A percentile compares a stretch with the other conserved stretches of the same genome.
Conservation (phyloP, 2,888 invertebrate genomes). For the Callosobruchus maculatus region DNA sequence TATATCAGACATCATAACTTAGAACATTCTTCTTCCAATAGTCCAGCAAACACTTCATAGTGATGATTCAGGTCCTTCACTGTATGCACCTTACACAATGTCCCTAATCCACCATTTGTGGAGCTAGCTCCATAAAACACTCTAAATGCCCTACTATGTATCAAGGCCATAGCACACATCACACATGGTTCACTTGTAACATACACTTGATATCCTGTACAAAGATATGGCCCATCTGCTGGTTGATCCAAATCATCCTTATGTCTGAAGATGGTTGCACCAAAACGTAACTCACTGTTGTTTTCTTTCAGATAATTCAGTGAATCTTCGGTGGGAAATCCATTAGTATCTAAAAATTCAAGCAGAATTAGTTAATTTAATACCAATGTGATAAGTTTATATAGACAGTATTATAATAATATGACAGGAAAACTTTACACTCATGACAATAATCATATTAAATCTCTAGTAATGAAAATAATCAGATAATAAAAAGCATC, state of each 20-base stretch:
- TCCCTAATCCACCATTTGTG: slow-evolving; percentile 67
- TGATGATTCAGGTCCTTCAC: slow-evolving; percentile 83
- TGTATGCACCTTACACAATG: slow-evolving; percentile 71
- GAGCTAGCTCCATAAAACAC: slow-evolving; percentile 70
- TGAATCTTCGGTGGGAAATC: slow-evolving; percentile 37
- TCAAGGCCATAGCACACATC: slow-evolving; percentile 93
- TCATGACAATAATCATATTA: no score
- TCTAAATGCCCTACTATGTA: slow-evolving; percentile 81
- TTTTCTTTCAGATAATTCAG: slow-evolving; percentile 15
- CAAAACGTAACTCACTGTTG: slow-evolving; percentile 36
- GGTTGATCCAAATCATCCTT: slow-evolving; percentile 42
- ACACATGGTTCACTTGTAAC: slow-evolving; percentile 83
- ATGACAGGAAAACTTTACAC: no score
- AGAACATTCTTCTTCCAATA: slow-evolving; percentile 50
- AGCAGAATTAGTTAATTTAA: neutral
- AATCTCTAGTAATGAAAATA: no score
- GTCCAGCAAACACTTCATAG: slow-evolving; percentile 78
- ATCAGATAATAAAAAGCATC: no score
- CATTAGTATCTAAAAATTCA: neutral
- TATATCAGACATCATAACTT: slow-evolving; percentile 11
- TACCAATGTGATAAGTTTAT: no score
- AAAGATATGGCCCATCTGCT: slow-evolving; percentile 68
- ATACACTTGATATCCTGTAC: slow-evolving; percentile 85
- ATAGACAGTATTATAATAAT: no score
- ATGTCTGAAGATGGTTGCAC: slow-evolving; percentile 47